Percentiles rank a stretch among this genome's conserved stretches.
phyloP scores from a whole-genome alignment of 2,888 invertebrate species.

The Falcaria lacertinaria region DNA sequence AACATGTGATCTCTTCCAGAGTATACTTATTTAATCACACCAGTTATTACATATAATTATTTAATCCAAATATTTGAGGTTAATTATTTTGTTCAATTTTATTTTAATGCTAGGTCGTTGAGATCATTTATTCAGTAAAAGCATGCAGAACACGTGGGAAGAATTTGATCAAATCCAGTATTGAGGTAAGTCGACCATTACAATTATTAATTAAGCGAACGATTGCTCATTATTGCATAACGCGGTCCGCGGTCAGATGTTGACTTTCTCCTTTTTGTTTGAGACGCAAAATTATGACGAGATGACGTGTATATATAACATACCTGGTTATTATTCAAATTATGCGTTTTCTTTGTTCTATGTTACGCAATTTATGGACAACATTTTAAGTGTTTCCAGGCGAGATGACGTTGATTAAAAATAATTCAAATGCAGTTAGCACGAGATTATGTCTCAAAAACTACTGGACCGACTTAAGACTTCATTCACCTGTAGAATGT shows the following conservation, averaged over 20 bases:
- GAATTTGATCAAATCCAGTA: constrained; percentile 1
- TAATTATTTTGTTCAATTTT: no score
- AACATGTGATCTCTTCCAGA: no score
- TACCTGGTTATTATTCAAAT: background rate
- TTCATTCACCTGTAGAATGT: no score
- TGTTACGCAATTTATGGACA: background rate
- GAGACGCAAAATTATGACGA: constrained; percentile 24
- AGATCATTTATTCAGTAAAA: background rate
- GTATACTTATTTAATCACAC: no score
- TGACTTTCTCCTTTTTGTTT: constrained; percentile 41
- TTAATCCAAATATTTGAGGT: no score
- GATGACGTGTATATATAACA: constrained; percentile 25
- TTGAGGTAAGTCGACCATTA: background rate
- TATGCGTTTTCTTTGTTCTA: background rate
- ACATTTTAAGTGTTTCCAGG: background rate
- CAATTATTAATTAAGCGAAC: background rate
- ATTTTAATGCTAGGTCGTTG: background rate
- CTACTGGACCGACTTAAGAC: no score
- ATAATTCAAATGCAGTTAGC: no score
- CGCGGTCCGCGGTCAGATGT: constrained; percentile 18
- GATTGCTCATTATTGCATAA: constrained; percentile 5
- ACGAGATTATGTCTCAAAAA: no score
- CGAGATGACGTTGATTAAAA: background rate
- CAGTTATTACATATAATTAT: no score
- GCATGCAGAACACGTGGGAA: background rate